phyloP scores from a whole-genome alignment of 2,888 invertebrate species.

The Dryobotodes eremita region DNA sequence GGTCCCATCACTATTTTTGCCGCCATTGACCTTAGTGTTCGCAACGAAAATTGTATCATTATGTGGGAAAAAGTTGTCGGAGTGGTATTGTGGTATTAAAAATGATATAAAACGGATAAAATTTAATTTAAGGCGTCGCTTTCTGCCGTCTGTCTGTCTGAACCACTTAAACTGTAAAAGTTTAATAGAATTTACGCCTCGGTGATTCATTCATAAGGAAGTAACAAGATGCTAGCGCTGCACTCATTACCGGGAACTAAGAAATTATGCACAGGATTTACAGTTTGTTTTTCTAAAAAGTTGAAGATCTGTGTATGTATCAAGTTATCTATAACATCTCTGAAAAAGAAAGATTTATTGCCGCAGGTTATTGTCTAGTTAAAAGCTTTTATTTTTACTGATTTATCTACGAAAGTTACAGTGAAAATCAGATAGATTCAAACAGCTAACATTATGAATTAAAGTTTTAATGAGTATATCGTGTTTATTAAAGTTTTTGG shows the following conservation, averaged over 20 bases:
- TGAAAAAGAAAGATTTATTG: not conserved
- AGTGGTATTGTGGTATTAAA: conserved; percentile 41
- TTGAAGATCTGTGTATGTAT: too few relatives aligned
- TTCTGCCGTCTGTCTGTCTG: conserved; percentile 40
- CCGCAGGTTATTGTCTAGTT: not conserved
- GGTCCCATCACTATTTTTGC: conserved; percentile 19
- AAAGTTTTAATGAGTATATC: too few relatives aligned
- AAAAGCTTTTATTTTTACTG: not conserved
- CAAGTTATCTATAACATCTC: not conserved
- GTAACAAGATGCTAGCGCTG: conserved; percentile 10
- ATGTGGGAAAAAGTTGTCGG: conserved; percentile 18
- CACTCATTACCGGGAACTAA: not conserved
- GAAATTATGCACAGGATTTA: not conserved
- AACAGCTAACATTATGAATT: too few relatives aligned
- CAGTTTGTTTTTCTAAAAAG: not conserved
- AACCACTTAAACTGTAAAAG: conserved; percentile 45
- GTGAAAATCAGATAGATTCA: not conserved
- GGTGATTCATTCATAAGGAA: conserved; percentile 39
- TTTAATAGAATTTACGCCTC: conserved; percentile 53
- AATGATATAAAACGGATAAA: conserved; percentile 57
- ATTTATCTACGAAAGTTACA: not conserved
- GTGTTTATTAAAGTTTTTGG: too few relatives aligned
- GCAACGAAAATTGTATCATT: conserved; percentile 45
- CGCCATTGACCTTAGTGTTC: conserved; percentile 16
- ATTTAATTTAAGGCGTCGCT: conserved; percentile 36